A percentile compares a stretch with the other conserved stretches of the same genome.
Conservation (phyloP, 2,797 vertebrate genomes). For the Amphiprion clarkii region DNA sequence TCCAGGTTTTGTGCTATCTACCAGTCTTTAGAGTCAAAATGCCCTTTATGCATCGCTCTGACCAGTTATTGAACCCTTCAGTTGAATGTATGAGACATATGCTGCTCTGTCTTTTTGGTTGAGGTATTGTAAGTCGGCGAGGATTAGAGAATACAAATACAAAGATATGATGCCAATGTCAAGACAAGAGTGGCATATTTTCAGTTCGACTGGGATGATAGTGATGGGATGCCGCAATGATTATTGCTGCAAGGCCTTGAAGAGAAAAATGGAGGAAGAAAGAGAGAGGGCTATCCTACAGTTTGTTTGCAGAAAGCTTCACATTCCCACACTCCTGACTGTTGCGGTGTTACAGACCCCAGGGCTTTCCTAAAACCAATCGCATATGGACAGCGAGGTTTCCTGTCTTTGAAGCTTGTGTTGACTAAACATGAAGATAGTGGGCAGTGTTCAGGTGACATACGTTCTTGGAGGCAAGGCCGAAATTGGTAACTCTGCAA, state of each 20-base stretch:
- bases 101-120: not conserved
- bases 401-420: constrained; percentile 62
- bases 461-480: not conserved
- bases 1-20: not conserved
- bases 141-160: constrained; percentile 1
- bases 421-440: constrained; percentile 53
- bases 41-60: no score
- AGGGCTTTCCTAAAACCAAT: constrained; percentile 60
- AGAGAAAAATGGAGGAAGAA: not conserved
- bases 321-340: constrained; percentile 69
- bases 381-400: constrained; percentile 66
- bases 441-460: constrained; percentile 18
- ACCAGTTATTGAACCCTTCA: constrained; percentile 14
- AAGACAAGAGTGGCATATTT: constrained; percentile 39
- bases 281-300: constrained; percentile 47
- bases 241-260: constrained; percentile 48
- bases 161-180: constrained; percentile 6
- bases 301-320: constrained; percentile 69
- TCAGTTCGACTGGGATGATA: constrained; percentile 44
- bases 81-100: not conserved
- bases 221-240: constrained; percentile 44
- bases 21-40: not conserved
- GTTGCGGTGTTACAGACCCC: constrained; percentile 63
- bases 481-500: not conserved
- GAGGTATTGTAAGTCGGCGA: not conserved